Conservation (phyloP, 2,797 vertebrate species). For the Chaenodraco wilsoni region DNA sequence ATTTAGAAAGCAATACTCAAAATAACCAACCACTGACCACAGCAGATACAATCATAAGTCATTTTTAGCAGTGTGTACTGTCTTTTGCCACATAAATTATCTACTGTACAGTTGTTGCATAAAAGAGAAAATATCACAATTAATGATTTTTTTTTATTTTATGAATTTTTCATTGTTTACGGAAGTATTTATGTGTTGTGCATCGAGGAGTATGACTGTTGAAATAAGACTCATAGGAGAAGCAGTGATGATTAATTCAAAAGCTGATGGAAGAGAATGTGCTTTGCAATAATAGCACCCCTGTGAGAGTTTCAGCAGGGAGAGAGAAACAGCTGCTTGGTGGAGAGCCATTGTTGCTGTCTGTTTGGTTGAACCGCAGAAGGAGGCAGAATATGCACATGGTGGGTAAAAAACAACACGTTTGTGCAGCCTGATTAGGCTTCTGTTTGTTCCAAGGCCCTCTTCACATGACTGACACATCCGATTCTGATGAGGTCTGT, state of each 20-base stretch:
- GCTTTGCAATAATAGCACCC: conserved; percentile 29
- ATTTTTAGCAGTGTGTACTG: not conserved
- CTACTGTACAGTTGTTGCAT: not conserved
- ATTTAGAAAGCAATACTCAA: not conserved
- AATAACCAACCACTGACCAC: not conserved
- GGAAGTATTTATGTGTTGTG: not conserved
- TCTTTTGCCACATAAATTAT: not conserved
- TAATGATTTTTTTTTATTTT: not conserved
- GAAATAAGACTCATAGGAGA: conserved; percentile 22
- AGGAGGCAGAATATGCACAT: conserved; percentile 43
- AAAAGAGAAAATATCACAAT: not conserved
- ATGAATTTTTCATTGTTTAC: not conserved
- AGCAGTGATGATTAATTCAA: conserved; percentile 36
- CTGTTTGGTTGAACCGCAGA: conserved; percentile 40
- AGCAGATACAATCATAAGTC: not conserved
- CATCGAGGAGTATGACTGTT: not conserved
- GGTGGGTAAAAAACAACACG: conserved; percentile 33
- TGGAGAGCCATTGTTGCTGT: conserved; percentile 43
- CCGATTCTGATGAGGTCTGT: conserved; percentile 28
- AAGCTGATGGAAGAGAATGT: conserved; percentile 46
- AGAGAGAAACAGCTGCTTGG: conserved; percentile 44
- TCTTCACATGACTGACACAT: conserved; percentile 28
- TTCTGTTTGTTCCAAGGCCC: conserved; percentile 32
- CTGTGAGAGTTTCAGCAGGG: conserved; percentile 35
- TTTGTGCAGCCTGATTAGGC: conserved; percentile 48